These are phyloP conservation scores for Brenthis hecate DNA, from an alignment of 2,888 invertebrate species.

Conservation along the genomic window DNA sequence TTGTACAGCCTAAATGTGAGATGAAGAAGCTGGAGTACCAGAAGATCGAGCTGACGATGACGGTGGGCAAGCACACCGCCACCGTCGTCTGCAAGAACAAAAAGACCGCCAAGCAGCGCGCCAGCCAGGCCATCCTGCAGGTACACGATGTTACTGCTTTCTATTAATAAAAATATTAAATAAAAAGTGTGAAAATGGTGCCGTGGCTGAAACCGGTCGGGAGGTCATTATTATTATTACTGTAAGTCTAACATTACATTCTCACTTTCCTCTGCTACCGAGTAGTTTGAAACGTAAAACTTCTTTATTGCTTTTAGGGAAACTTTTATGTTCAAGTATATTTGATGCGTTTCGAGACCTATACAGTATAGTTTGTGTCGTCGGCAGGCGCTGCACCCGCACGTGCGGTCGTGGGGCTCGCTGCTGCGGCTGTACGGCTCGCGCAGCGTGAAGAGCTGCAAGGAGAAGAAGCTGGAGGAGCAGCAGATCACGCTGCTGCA, in stretches of 20 bases:
- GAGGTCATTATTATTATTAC: too few species aligned
- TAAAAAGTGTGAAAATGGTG: too few species aligned
- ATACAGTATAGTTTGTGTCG: neutral
- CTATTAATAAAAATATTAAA: neutral
- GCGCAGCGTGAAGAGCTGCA: constrained; percentile 93
- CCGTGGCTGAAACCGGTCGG: too few species aligned
- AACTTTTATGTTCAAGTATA: too few species aligned
- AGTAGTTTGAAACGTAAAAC: neutral
- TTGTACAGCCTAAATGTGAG: constrained; percentile 47
- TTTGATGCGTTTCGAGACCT: too few species aligned
- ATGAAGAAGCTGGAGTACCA: constrained; percentile 92
- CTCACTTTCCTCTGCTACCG: neutral
- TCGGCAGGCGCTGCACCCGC: constrained; percentile 92
- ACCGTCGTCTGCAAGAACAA: constrained; percentile 97
- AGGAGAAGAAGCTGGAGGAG: constrained; percentile 95
- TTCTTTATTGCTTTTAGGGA: too few species aligned
- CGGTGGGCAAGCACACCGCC: constrained; percentile 94
- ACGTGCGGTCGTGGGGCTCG: constrained; percentile 97
- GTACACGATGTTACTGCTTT: constrained; percentile 57
- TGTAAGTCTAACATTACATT: too few species aligned
- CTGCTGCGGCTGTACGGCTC: constrained; percentile 96
- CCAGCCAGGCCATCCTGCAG: constrained; percentile 96
- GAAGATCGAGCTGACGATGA: constrained; percentile 96
- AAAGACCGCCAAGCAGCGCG: constrained; percentile 97
- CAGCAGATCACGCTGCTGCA: constrained; percentile 94